Evolutionary conservation across 1,140 invertebrate species (phyloP), one percentile per base, ranked within the genome.

Genomic region (Mactra quadrangularis): DNA sequence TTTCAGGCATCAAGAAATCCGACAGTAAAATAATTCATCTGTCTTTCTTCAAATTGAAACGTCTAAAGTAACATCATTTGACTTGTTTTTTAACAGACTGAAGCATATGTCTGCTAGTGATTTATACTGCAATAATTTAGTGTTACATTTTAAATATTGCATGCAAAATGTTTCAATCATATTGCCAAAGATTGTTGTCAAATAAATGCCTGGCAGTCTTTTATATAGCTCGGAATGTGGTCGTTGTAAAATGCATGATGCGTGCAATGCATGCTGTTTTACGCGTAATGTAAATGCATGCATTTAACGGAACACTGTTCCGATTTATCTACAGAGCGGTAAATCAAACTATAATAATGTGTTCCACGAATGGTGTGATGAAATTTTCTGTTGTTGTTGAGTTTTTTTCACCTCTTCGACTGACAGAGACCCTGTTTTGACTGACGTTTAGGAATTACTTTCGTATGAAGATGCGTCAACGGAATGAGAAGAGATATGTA

Each of bases 351-450:
- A n/a, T 41, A 66, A 13, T 11, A 60, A 35, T 7, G 62, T 41
- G 7, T 41, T 41, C 38, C 15, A 15, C 38, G 38, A 41, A 47
- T 41, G 41, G 62, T 35, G 62, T 3, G n/a, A n/a, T 27, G 38
- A 25, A 47, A 66, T 38, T n/a, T 66, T 7, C n/a, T 55, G 25
- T 55, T 19, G 25, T 41, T n/a, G n/a, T n/a, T n/a, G n/a, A n/a
- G n/a, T n/a, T n/a, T 35, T 41, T 66, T 68, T 68, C 31, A 68
- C 45, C 9, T n/a, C 45, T 27, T 15, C 7, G 17, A 55, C 27
- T 68, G 64, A 68, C 27, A 41, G 64, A 68, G 3, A 41, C 27
- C 47, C 64, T 50, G 19, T 68, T 50, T 50, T 68, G 64, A 68
- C 11, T 68, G 64, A 68, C 64, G 47, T n/a, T 6, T 33, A 29